These are phyloP conservation scores for Stomorhina lunata DNA, from an alignment of 2,888 invertebrate species.

Conservation along the genomic window DNA sequence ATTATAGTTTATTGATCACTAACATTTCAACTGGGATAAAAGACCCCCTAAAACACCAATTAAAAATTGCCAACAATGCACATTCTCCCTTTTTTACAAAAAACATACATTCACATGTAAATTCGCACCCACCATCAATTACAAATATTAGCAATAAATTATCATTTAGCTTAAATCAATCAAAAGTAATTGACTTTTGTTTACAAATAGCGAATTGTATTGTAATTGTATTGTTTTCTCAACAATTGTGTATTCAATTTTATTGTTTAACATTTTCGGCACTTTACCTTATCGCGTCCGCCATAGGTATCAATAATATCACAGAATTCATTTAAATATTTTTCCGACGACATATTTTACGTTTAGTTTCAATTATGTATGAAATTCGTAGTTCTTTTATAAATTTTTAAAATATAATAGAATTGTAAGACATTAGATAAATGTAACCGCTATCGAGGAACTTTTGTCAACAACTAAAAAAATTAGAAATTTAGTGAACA, in stretches of 20 bases:
- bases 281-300: conserved; percentile 90
- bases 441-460: conserved; percentile 17
- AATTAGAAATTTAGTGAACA: conserved; percentile 25
- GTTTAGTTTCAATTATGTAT: conserved; percentile 3
- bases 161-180: conserved; percentile 36
- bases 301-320: conserved; percentile 89
- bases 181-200: conserved; percentile 49
- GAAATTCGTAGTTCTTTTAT: not conserved
- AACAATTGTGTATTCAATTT: not conserved
- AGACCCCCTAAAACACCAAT: not conserved
- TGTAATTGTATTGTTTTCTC: too few relatives aligned
- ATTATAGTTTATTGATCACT: not conserved
- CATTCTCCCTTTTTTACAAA: not conserved
- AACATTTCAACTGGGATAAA: not conserved
- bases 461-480: conserved; percentile 43
- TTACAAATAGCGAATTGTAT: too few relatives aligned
- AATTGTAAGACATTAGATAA: not conserved
- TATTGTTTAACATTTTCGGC: not conserved
- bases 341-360: conserved; percentile 70
- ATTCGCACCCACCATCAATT: conserved; percentile 27
- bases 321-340: conserved; percentile 82
- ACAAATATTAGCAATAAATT: not conserved
- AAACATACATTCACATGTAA: too few relatives aligned
- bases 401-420: not conserved
- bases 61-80: conserved; percentile 54